Percentiles rank a stretch among this genome's conserved stretches.
phyloP scores from a whole-genome alignment of 2,113 vertebrate species.

The Lasiurus cinereus region DNA sequence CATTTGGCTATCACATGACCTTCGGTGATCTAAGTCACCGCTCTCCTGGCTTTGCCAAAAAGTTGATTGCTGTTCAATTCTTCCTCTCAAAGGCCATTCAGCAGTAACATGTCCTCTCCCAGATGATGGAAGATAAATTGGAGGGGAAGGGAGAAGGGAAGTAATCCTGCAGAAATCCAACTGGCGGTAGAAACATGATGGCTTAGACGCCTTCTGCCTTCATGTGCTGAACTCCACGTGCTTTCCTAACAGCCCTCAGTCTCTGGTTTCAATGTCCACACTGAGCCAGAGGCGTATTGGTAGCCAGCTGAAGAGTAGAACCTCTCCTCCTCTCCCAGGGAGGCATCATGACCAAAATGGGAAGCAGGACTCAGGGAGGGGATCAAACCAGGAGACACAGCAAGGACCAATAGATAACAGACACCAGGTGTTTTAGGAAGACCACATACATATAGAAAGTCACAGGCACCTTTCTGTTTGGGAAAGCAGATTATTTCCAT shows the following conservation, averaged over 20 bases:
- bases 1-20: not conserved
- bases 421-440: not conserved
- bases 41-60: not conserved
- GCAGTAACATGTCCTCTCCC: not conserved
- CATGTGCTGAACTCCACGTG: fast-evolving
- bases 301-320: not conserved
- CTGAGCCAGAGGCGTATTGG: not conserved
- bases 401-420: not conserved
- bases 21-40: not conserved
- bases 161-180: not conserved
- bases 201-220: not conserved
- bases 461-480: not conserved
- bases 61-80: not conserved
- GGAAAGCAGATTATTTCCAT: not conserved
- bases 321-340: not conserved
- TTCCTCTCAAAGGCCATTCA: not conserved
- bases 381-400: not conserved
- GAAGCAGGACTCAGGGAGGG: not conserved
- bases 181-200: fast-evolving
- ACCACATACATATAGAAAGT: not conserved
- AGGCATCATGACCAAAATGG: not conserved
- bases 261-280: not conserved
- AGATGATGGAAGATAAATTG: not conserved
- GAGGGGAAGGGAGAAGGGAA: fast-evolving
- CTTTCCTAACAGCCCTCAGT: fast-evolving